Conservation (phyloP, 2,113 vertebrate genomes). For the Nesoenas mayeri region DNA sequence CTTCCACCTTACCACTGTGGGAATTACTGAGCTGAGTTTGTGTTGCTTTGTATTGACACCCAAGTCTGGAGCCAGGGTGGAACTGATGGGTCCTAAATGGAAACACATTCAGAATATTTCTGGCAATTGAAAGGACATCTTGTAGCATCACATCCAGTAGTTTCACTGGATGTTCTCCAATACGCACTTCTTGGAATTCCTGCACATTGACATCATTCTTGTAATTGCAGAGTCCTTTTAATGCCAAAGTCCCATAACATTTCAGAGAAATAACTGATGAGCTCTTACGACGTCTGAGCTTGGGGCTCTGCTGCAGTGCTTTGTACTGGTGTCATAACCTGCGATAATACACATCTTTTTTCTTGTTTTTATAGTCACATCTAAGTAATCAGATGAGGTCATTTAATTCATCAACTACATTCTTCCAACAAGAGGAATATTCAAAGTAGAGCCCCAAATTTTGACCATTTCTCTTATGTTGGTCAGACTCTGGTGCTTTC, state of each 20-base stretch:
- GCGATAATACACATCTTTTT: not conserved
- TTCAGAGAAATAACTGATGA: not conserved
- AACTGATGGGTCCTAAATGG: not conserved
- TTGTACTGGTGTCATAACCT: not conserved
- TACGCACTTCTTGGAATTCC: not conserved
- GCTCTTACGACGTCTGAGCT: not conserved
- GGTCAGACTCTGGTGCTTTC: not conserved
- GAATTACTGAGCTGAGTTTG: not conserved
- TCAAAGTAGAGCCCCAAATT: not conserved
- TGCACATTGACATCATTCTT: not conserved
- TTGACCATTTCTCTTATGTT: too few species aligned
- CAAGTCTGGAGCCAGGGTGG: not conserved
- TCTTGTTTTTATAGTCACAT: not conserved
- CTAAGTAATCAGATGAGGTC: not conserved
- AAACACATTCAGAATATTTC: not conserved
- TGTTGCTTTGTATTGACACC: not conserved
- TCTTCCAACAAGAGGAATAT: not conserved
- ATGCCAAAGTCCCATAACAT: not conserved
- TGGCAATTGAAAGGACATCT: not conserved
- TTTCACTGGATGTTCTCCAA: not conserved
- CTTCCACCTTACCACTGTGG: accelerated
- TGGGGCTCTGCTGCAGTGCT: not conserved
- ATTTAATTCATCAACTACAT: not conserved
- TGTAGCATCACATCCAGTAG: not conserved
- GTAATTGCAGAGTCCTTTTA: not conserved